Evolutionary conservation across 2,888 invertebrate species (phyloP).

Genomic region (Glyphotaelius pellucidus): DNA sequence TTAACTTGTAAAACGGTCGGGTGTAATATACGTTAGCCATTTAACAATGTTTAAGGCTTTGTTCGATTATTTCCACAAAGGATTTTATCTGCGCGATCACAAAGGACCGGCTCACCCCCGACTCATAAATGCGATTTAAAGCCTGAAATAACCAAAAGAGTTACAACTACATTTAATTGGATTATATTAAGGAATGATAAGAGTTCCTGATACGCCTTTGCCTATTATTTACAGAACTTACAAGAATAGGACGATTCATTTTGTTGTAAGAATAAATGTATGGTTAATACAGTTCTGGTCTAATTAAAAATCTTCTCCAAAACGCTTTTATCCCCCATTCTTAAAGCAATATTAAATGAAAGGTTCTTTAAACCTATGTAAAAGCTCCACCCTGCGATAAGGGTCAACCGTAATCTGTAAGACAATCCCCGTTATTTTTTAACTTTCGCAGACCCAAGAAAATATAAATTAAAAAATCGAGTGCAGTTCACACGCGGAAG

Average conservation of each 20-base stretch:
- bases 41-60: slow-evolving; percentile 37
- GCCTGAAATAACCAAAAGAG: slow-evolving; percentile 29
- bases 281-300: background rate
- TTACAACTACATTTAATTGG: slow-evolving; percentile 6
- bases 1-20: background rate
- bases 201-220: background rate
- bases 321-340: background rate
- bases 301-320: background rate
- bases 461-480: too few species aligned
- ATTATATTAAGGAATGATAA: slow-evolving; percentile 3
- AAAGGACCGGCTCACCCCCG: background rate
- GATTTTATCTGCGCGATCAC: slow-evolving; percentile 32
- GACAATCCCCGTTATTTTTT: background rate
- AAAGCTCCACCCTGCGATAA: background rate
- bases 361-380: background rate
- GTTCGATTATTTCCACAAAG: slow-evolving; percentile 43
- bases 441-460: too few species aligned
- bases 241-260: background rate
- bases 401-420: background rate
- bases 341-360: background rate
- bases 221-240: background rate
- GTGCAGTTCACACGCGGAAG: too few species aligned
- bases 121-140: slow-evolving; percentile 13
- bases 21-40: background rate
- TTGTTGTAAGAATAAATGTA: background rate